Evolutionary conservation across 1,140 invertebrate genomes (phyloP).

Genomic region (Dufourea novaeangliae): DNA sequence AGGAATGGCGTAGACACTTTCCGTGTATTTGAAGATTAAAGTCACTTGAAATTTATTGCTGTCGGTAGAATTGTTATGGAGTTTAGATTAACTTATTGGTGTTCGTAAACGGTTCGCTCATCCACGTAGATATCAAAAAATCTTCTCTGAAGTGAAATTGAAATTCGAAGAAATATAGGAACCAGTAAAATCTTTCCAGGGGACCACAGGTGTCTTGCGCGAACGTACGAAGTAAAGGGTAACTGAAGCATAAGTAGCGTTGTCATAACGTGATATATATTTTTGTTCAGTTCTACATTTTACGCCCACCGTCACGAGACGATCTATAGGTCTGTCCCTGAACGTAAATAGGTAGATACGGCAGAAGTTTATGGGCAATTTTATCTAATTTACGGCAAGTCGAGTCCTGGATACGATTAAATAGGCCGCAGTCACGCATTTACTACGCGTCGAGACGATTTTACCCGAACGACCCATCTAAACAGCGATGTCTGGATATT

Average conservation of each 20-base stretch:
- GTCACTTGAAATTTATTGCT: no score
- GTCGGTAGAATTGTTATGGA: no score
- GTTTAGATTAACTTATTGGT: no score
- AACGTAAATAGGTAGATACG: slow-evolving; percentile 49
- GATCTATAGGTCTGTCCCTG: slow-evolving; percentile 29
- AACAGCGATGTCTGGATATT: background rate
- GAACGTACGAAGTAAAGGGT: background rate
- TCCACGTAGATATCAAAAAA: no score
- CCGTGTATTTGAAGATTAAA: no score
- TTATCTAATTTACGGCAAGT: slow-evolving; percentile 57
- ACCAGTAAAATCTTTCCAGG: no score
- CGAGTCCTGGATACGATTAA: slow-evolving; percentile 41
- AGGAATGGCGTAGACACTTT: no score
- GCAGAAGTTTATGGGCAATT: slow-evolving; percentile 62
- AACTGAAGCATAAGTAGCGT: background rate
- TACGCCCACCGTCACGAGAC: slow-evolving; percentile 18
- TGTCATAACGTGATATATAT: slow-evolving; percentile 12
- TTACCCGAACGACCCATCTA: slow-evolving; percentile 17
- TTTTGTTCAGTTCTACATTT: slow-evolving; percentile 11
- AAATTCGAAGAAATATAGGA: no score
- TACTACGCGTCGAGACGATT: background rate
- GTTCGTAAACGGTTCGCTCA: no score
- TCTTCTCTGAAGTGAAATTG: no score
- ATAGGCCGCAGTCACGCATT: slow-evolving; percentile 61
- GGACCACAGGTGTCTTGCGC: no score